Evolutionary conservation across 2,797 vertebrate species (phyloP).

Genomic region (Poecilia velifera): DNA sequence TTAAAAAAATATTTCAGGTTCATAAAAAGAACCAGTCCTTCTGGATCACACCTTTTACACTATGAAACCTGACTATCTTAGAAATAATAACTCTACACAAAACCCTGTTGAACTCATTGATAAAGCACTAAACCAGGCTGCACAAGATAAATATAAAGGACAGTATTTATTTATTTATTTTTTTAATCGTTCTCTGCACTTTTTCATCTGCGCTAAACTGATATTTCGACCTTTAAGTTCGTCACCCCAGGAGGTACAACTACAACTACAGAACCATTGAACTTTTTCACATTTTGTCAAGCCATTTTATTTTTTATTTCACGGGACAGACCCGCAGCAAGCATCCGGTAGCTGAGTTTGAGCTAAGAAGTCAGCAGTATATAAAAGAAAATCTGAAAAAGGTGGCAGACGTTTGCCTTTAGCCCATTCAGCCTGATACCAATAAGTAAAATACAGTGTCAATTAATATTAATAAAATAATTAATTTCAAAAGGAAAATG

Average conservation of each 20-base stretch:
- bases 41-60: background rate
- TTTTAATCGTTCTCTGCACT: background rate
- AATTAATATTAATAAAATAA: background rate
- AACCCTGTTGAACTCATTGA: background rate
- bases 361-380: background rate
- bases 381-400: background rate
- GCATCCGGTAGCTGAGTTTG: background rate
- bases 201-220: background rate
- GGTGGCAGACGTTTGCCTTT: background rate
- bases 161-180: background rate
- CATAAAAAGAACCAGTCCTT: background rate
- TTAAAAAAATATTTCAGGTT: slow-evolving; percentile 14
- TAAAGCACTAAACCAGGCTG: background rate
- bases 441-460: background rate
- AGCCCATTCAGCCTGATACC: background rate
- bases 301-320: background rate
- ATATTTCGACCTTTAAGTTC: background rate
- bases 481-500: background rate
- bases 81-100: background rate
- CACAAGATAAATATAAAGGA: background rate
- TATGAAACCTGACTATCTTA: background rate
- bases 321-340: background rate
- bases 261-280: background rate
- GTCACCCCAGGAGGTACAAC: background rate
- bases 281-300: background rate